Conservation (phyloP, 2,888 invertebrate genomes). For the Baccha elongata region DNA sequence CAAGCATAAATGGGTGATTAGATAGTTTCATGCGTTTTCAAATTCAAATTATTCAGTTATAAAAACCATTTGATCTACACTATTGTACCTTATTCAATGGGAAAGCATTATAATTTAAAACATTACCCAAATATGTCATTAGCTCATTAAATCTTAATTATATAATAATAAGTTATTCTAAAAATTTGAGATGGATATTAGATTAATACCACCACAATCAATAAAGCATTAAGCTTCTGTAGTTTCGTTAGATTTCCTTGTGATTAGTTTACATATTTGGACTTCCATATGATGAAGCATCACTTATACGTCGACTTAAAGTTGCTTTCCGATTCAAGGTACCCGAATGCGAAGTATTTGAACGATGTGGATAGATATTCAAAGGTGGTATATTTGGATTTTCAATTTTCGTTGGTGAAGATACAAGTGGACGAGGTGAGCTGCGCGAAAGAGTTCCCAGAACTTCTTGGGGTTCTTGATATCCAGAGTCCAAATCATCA, state of each 20-base stretch:
- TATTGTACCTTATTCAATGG: too few relatives aligned
- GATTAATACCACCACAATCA: conserved; percentile 17
- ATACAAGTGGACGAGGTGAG: conserved; percentile 86
- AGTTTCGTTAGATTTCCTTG: neutral
- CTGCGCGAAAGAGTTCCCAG: conserved; percentile 80
- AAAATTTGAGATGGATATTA: conserved; percentile 51
- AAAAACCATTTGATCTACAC: too few relatives aligned
- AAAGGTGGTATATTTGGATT: conserved; percentile 90
- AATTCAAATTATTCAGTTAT: too few relatives aligned
- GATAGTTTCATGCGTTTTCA: too few relatives aligned
- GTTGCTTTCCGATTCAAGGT: conserved; percentile 83
- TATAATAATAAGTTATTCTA: conserved; percentile 28
- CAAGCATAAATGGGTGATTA: too few relatives aligned
- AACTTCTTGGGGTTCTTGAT: conserved; percentile 83
- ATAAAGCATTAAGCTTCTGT: conserved; percentile 32
- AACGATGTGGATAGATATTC: conserved; percentile 85
- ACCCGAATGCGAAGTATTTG: conserved; percentile 77
- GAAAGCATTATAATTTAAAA: too few relatives aligned
- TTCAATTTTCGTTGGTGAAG: conserved; percentile 91
- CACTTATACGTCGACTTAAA: conserved; percentile 81
- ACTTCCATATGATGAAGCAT: conserved; percentile 80
- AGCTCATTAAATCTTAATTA: conserved; percentile 16
- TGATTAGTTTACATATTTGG: conserved; percentile 79
- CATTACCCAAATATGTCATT: neutral
- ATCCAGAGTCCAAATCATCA: conserved; percentile 84